Percentiles rank a stretch among this genome's conserved stretches.
These are phyloP conservation scores for Equus quagga DNA, from an alignment of 2,113 vertebrate genomes.

Conservation along the genomic window DNA sequence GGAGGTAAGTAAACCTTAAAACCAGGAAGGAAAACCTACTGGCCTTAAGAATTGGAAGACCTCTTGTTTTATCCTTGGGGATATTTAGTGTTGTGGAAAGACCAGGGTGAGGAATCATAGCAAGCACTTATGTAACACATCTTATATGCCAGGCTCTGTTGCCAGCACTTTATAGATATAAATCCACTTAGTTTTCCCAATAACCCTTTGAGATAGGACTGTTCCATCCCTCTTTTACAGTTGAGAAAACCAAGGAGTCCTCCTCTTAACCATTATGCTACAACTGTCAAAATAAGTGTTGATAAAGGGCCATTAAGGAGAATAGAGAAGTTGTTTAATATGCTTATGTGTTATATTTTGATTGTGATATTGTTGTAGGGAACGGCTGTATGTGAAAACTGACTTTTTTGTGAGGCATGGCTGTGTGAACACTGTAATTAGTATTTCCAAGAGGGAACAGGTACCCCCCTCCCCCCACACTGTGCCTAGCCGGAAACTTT, in stretches of 20 bases:
- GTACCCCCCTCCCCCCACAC: neutral
- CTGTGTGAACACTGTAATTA: conserved; percentile 54
- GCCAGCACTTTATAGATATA: neutral
- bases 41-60: neutral
- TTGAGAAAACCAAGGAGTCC: neutral
- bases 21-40: neutral
- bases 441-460: conserved; percentile 39
- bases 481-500: neutral
- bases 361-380: neutral
- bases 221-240: neutral
- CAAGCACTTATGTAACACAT: neutral
- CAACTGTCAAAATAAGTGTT: neutral
- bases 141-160: neutral
- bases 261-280: neutral
- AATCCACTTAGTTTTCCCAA: neutral
- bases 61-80: neutral
- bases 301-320: neutral
- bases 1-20: neutral
- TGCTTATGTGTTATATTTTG: conserved; percentile 5
- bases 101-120: neutral
- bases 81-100: neutral
- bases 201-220: neutral
- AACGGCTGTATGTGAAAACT: conserved; percentile 7
- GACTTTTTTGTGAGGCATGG: neutral
- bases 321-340: neutral